A percentile compares a stretch with the other conserved stretches of the same genome.
phyloP scores from a whole-genome alignment of 2,113 vertebrate species.

The Clarias macrocephalus region DNA sequence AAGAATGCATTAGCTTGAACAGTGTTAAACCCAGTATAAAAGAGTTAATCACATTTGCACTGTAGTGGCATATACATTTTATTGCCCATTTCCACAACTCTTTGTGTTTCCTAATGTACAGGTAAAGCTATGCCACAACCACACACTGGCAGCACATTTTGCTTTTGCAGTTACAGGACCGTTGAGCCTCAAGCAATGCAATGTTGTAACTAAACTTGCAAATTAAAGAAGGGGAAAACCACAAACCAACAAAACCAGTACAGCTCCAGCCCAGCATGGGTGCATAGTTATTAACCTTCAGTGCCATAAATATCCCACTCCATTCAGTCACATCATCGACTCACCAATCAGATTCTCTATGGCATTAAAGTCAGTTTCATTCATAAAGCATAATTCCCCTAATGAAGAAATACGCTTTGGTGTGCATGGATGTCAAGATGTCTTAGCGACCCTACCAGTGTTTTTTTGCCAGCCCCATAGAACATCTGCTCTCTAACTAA shows the following conservation, averaged over 20 bases:
- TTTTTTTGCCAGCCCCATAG: not conserved
- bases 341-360: not conserved
- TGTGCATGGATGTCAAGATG: conserved; percentile 25
- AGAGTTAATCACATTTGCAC: not conserved
- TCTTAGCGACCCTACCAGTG: not conserved
- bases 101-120: too few relatives aligned
- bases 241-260: not conserved
- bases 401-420: conserved; percentile 38
- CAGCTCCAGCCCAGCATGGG: not conserved
- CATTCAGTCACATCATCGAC: not conserved
- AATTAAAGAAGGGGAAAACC: not conserved
- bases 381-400: conserved; percentile 29
- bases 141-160: not conserved
- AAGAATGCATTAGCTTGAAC: not conserved
- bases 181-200: not conserved
- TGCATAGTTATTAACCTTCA: not conserved
- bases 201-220: not conserved
- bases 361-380: not conserved
- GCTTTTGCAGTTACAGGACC: not conserved
- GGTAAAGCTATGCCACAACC: not conserved
- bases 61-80: not conserved
- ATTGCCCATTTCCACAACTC: too few relatives aligned
- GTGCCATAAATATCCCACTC: not conserved
- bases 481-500: conserved; percentile 56
- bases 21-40: not conserved